phyloP scores from a whole-genome alignment of 2,888 invertebrate species.

The Brachynemurus nebulosus region DNA sequence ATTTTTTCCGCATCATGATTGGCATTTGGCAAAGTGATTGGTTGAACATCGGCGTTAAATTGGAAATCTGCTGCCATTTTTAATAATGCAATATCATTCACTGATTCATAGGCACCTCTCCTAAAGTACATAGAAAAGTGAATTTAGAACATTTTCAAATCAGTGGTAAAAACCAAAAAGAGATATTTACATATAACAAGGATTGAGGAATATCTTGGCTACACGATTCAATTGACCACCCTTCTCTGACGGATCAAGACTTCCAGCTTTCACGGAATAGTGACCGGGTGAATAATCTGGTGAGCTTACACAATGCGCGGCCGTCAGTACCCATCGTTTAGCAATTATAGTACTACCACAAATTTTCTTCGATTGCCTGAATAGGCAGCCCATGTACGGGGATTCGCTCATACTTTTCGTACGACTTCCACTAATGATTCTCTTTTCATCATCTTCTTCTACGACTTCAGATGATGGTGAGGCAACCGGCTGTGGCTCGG shows the following conservation, averaged over 20 bases:
- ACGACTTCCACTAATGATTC: too few species aligned
- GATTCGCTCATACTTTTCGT: too few species aligned
- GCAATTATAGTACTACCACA: background rate
- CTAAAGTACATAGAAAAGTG: too few species aligned
- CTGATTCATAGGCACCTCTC: too few species aligned
- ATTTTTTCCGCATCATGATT: background rate
- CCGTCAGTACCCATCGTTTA: background rate
- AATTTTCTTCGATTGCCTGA: too few species aligned
- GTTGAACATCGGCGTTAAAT: background rate
- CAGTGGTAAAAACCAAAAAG: too few species aligned
- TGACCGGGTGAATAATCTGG: background rate
- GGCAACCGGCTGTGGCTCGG: too few species aligned
- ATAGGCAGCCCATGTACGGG: too few species aligned
- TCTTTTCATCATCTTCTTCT: too few species aligned
- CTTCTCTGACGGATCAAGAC: background rate
- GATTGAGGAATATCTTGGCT: background rate
- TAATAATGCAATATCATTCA: background rate
- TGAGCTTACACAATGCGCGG: background rate
- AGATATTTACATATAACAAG: background rate
- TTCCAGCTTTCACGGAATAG: background rate
- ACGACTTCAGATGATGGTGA: too few species aligned
- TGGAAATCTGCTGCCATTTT: background rate
- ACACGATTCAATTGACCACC: background rate
- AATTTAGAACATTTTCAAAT: too few species aligned
- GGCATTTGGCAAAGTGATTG: background rate